These are phyloP conservation scores for Mola mola DNA, from an alignment of 2,113 vertebrate species.

Conservation along the genomic window DNA sequence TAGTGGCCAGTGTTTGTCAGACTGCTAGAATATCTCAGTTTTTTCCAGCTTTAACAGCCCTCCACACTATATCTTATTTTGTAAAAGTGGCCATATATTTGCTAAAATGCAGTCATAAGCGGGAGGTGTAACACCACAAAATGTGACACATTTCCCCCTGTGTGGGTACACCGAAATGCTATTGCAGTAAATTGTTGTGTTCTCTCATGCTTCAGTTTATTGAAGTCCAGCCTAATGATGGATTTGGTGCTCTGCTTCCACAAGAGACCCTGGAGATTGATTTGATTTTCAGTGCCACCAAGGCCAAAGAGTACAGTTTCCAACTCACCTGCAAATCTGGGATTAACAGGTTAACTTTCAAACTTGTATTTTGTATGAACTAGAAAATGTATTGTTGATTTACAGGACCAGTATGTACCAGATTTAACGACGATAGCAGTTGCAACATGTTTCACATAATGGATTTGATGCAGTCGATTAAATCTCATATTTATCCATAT, in stretches of 20 bases:
- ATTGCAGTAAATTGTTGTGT: not conserved
- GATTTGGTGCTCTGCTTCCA: conserved; percentile 89
- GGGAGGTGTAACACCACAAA: not conserved
- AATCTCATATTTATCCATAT: not conserved
- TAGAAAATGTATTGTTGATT: not conserved
- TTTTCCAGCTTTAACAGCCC: not conserved
- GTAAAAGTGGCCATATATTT: not conserved
- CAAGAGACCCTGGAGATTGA: conserved; percentile 86
- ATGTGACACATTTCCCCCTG: not conserved
- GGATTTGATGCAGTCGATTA: not conserved
- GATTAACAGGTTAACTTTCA: conserved; percentile 84
- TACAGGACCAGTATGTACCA: too few species aligned
- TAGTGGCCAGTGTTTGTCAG: not conserved
- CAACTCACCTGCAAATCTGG: conserved; percentile 88
- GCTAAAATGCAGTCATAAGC: not conserved
- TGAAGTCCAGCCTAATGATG: conserved; percentile 90
- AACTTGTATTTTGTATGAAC: conserved; percentile 13
- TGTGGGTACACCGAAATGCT: not conserved
- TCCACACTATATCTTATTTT: not conserved
- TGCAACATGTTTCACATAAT: not conserved
- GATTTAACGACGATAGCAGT: too few species aligned
- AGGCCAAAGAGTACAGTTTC: conserved; percentile 86
- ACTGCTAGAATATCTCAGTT: conserved; percentile 2
- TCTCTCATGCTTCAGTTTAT: conserved; percentile 80
- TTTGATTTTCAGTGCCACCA: conserved; percentile 87